phyloP scores from a whole-genome alignment of 2,797 vertebrate species.

The Myoxocephalus aenaeus region DNA sequence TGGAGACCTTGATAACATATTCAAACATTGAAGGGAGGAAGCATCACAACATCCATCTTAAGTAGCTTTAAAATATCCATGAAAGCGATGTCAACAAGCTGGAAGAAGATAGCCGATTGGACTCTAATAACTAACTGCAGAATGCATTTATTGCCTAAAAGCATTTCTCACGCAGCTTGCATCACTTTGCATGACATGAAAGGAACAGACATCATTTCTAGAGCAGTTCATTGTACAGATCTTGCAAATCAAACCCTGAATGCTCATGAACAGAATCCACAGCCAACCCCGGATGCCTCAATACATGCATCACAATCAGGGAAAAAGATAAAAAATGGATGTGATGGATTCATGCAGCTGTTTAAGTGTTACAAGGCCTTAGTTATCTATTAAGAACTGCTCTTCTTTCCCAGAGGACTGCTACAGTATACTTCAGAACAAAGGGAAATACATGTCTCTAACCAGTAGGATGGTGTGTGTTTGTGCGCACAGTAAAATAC shows the following conservation, averaged over 20 bases:
- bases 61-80: conserved; percentile 16
- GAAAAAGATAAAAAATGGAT: background rate
- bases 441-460: conserved; percentile 67
- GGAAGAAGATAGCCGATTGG: background rate
- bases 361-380: conserved; percentile 41
- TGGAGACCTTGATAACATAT: conserved; percentile 10
- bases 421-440: conserved; percentile 59
- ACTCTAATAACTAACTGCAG: conserved; percentile 4
- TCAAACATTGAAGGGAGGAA: conserved; percentile 17
- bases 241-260: conserved; percentile 9
- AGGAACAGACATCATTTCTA: background rate
- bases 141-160: conserved; percentile 14
- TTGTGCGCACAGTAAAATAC: conserved; percentile 37
- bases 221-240: background rate
- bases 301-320: conserved; percentile 34
- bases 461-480: conserved; percentile 41
- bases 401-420: conserved; percentile 54
- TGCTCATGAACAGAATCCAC: conserved; percentile 23
- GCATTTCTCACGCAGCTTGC: conserved; percentile 5
- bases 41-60: background rate
- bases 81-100: conserved; percentile 15
- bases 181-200: conserved; percentile 10
- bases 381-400: conserved; percentile 49
- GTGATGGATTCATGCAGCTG: conserved; percentile 45
- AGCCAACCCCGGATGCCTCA: conserved; percentile 27